Conservation (phyloP, 2,797 vertebrate genomes). For the Mallotus villosus region DNA sequence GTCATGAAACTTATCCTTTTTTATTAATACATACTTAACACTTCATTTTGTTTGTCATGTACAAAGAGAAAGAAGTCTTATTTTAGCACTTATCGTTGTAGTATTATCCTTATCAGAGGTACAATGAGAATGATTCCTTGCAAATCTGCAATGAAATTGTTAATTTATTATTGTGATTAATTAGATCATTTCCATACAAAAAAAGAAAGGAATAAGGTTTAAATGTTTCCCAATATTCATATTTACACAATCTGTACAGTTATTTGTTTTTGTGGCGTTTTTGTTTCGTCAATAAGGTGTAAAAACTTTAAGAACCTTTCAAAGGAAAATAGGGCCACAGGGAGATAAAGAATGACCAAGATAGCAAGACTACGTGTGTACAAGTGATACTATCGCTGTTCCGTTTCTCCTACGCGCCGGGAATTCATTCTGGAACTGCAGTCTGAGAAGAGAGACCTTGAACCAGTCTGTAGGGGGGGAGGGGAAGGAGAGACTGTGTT, state of each 20-base stretch:
- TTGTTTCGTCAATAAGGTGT: slow-evolving; percentile 61
- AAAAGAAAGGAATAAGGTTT: slow-evolving; percentile 64
- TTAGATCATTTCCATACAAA: slow-evolving; percentile 75
- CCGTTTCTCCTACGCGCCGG: slow-evolving; percentile 61
- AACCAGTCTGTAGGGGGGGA: no score
- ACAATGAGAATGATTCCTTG: slow-evolving; percentile 70
- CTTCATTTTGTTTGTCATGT: slow-evolving; percentile 78
- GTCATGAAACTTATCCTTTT: slow-evolving; percentile 68
- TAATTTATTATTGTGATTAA: slow-evolving; percentile 76
- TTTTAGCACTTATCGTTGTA: slow-evolving; percentile 76
- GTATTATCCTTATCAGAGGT: slow-evolving; percentile 77
- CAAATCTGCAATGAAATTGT: slow-evolving; percentile 71
- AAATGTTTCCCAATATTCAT: slow-evolving; percentile 68
- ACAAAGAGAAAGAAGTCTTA: slow-evolving; percentile 80
- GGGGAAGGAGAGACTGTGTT: slow-evolving; percentile 32
- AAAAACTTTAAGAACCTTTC: slow-evolving; percentile 74
- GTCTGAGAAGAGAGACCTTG: slow-evolving; percentile 22
- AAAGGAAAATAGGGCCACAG: slow-evolving; percentile 75
- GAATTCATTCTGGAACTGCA: slow-evolving; percentile 55
- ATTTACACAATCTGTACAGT: slow-evolving; percentile 85
- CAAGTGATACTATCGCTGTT: slow-evolving; percentile 65
- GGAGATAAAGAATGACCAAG: slow-evolving; percentile 73
- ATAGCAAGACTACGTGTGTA: slow-evolving; percentile 61
- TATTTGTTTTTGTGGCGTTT: slow-evolving; percentile 68
- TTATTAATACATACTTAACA: slow-evolving; percentile 82